Percentiles rank a stretch among this genome's conserved stretches.
These are phyloP conservation scores for Aphidius gifuensis DNA, from an alignment of 1,140 invertebrate species.

Conservation along the genomic window DNA sequence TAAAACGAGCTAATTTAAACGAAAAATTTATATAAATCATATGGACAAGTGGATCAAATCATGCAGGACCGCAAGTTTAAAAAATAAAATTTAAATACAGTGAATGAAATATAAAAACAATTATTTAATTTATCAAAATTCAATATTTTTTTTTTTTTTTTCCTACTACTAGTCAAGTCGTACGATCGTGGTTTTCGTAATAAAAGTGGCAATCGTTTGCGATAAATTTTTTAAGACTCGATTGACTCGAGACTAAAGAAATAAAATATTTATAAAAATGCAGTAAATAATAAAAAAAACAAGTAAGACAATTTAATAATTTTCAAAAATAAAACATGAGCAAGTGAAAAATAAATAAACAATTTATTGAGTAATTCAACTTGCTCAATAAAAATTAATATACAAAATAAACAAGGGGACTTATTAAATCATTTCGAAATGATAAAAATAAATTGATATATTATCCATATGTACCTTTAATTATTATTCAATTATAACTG, in stretches of 20 bases:
- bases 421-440: constrained; percentile 47
- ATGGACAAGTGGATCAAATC: constrained; percentile 2
- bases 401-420: constrained; percentile 33
- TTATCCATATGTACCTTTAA: constrained; percentile 49
- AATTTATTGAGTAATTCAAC: constrained; percentile 35
- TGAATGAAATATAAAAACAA: constrained; percentile 22
- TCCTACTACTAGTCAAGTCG: constrained; percentile 55
- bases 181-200: constrained; percentile 45
- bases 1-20: no score
- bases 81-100: constrained; percentile 26
- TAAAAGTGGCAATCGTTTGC: constrained; percentile 34
- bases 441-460: constrained; percentile 47
- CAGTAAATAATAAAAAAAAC: background rate
- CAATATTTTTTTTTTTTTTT: no score
- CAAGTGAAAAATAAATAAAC: constrained; percentile 14
- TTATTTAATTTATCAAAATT: constrained; percentile 32
- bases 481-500: constrained; percentile 41
- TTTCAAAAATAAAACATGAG: background rate
- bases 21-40: constrained; percentile 1
- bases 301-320: no score
- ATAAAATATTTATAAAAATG: background rate
- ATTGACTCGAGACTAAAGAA: constrained; percentile 35
- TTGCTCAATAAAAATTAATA: background rate
- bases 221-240: constrained; percentile 30
- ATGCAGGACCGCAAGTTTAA: constrained; percentile 15